Percentiles rank a stretch among this genome's conserved stretches.
These are phyloP conservation scores for Potorous gilbertii DNA, from an alignment of 2,797 vertebrate genomes.

Conservation along the genomic window DNA sequence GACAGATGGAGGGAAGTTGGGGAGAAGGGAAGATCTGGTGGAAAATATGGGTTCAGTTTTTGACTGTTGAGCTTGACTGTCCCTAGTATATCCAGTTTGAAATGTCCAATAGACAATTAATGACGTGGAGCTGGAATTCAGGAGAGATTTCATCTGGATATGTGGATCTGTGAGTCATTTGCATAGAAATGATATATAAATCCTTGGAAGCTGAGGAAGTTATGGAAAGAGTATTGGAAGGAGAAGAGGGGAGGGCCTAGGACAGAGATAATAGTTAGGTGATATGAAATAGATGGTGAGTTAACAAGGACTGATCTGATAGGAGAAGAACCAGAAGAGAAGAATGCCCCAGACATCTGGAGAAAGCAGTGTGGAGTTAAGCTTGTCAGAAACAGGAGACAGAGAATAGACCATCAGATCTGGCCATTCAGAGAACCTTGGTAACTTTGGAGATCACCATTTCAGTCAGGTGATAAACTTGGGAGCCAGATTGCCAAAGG, in stretches of 20 bases:
- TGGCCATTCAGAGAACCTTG: background rate
- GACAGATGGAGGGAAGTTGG: background rate
- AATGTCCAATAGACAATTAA: background rate
- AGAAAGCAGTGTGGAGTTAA: background rate
- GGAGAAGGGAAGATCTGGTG: background rate
- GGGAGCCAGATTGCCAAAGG: background rate
- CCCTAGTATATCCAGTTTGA: background rate
- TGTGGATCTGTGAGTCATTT: background rate
- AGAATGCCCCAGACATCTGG: background rate
- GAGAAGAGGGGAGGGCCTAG: background rate
- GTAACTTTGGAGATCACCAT: background rate
- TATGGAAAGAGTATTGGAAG: background rate
- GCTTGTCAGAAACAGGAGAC: background rate
- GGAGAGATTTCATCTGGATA: background rate
- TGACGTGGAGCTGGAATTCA: background rate
- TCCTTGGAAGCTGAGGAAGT: background rate
- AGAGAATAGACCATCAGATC: background rate
- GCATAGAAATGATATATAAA: background rate
- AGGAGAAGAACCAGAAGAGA: background rate
- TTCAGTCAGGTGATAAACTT: background rate
- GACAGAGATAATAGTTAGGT: background rate
- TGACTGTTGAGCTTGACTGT: background rate
- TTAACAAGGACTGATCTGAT: background rate
- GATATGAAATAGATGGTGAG: background rate
- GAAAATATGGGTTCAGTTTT: background rate